Conservation (phyloP, 2,888 invertebrate genomes). For the Aphidoletes aphidimyza region DNA sequence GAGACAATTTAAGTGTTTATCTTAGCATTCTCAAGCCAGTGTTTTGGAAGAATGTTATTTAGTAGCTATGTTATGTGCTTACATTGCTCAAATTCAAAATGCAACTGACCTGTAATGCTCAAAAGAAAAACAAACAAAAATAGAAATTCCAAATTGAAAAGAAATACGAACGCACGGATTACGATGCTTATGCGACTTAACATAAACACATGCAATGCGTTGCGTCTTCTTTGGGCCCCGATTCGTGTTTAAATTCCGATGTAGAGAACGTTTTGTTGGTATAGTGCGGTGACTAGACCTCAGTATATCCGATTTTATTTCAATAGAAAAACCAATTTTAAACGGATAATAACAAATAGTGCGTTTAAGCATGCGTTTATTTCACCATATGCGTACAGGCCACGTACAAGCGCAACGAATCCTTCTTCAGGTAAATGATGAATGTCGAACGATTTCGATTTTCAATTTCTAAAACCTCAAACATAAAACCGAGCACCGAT, state of each 20-base stretch:
- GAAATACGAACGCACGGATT: not conserved
- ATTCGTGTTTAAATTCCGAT: too few species aligned
- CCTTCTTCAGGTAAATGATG: not conserved
- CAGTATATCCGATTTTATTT: not conserved
- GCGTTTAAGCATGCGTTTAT: slow-evolving; percentile 4
- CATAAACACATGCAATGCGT: not conserved
- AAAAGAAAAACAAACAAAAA: not conserved
- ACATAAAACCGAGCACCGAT: too few species aligned
- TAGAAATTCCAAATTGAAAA: not conserved
- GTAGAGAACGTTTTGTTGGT: too few species aligned
- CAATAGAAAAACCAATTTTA: not conserved
- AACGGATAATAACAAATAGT: not conserved
- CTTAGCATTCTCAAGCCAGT: too few species aligned
- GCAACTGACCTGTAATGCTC: not conserved
- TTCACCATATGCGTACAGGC: too few species aligned
- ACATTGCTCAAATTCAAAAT: not conserved
- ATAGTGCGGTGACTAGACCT: too few species aligned
- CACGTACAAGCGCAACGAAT: not conserved
- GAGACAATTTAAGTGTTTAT: too few species aligned
- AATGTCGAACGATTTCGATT: not conserved
- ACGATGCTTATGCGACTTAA: not conserved
- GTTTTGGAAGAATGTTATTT: too few species aligned
- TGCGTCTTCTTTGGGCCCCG: not conserved
- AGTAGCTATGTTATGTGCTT: too few species aligned
- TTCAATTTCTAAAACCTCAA: not conserved